phyloP scores from a whole-genome alignment of 92 coral and sea anemone genomes.

The Bergia sp. region DNA sequence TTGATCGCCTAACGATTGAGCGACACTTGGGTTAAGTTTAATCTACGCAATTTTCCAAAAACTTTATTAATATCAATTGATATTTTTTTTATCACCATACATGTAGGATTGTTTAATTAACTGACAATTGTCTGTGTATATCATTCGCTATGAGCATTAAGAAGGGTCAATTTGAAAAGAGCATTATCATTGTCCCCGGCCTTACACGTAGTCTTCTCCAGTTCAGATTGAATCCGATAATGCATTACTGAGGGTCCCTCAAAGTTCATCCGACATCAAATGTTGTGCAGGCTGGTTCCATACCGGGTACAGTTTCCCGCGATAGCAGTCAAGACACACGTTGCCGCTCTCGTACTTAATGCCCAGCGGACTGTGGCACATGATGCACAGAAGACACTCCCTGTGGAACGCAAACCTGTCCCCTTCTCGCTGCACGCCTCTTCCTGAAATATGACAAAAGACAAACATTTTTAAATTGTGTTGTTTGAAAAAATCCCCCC shows the following conservation, averaged over 20 bases:
- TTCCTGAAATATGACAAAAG: neutral
- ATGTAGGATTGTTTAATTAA: neutral
- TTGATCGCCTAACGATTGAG: too few relatives aligned
- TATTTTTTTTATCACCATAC: neutral
- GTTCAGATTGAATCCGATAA: neutral
- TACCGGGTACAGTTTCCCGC: conserved; percentile 10
- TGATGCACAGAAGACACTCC: conserved; percentile 24
- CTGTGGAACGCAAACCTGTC: conserved; percentile 29
- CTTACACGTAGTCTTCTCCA: neutral
- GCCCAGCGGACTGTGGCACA: conserved; percentile 32
- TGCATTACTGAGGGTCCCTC: neutral
- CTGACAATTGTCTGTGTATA: neutral
- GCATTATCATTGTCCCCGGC: neutral
- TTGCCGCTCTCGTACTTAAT: conserved; percentile 30
- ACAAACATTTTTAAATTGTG: neutral
- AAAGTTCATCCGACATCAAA: conserved; percentile 34
- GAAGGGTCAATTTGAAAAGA: neutral
- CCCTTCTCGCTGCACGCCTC: conserved; percentile 11
- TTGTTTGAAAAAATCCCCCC: neutral
- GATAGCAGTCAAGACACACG: conserved; percentile 28
- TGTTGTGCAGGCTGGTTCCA: conserved; percentile 9
- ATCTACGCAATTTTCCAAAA: too few relatives aligned
- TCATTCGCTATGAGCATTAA: neutral
- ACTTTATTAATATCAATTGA: too few relatives aligned
- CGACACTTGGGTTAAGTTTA: too few relatives aligned